Percentiles rank a stretch among this genome's conserved stretches.
Conservation (phyloP, 2,113 vertebrate genomes). For the Strix uralensis region DNA sequence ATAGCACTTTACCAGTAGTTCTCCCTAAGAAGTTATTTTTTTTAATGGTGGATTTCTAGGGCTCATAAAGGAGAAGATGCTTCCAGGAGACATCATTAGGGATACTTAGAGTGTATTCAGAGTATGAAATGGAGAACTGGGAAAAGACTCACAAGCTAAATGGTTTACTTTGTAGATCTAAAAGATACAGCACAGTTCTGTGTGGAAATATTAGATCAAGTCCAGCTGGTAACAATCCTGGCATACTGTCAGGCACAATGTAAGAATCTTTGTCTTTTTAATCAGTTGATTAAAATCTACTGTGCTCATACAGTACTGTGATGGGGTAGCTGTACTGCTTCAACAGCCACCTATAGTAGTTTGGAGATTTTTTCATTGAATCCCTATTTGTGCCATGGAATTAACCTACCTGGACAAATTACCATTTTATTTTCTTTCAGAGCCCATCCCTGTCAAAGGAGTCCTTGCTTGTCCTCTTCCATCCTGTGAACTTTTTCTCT, state of each 20-base stretch:
- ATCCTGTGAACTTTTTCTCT: neutral
- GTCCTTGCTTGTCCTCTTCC: neutral
- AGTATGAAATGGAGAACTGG: neutral
- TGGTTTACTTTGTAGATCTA: neutral
- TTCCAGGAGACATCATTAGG: neutral
- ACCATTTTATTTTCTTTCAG: neutral
- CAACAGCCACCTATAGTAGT: neutral
- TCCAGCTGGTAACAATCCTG: neutral
- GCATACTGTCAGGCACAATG: neutral
- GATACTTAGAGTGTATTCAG: neutral
- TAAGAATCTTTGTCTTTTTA: neutral
- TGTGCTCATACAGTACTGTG: neutral
- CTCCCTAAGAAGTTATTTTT: neutral
- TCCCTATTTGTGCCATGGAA: neutral
- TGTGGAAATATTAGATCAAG: neutral
- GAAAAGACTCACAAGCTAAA: neutral
- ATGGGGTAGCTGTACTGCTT: neutral
- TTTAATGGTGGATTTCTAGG: neutral
- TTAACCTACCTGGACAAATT: neutral
- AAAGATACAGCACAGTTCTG: neutral
- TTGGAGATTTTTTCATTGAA: neutral
- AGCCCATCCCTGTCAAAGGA: neutral
- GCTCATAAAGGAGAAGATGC: neutral
- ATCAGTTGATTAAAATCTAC: neutral
- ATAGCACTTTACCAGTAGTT: neutral